Base-by-base conservation (phyloP, 2,113 vertebrate species). In the Galeopterus variegatus region DNA sequence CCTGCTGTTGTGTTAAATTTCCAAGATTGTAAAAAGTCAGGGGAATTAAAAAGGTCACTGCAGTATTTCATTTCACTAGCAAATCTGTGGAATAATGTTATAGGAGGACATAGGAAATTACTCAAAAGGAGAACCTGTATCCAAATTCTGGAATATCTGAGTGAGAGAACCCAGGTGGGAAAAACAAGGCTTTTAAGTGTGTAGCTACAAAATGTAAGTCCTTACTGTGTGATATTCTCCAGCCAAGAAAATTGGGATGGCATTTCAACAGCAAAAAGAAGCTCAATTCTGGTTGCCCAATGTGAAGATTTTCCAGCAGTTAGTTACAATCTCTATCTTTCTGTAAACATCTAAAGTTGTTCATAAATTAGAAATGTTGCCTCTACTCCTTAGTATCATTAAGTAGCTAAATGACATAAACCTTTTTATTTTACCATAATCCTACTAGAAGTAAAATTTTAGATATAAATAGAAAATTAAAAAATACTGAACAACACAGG, bases 1-100 rank as follows among this genome's bases (percentile, higher is more conserved):
- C 98, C 97, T 97, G 97, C 98, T 98, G 98, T 98, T 98, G 98
- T 98, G 98, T 97, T 98, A 98, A 98, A 98, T 99, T 99, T 98
- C 98, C 98, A 98, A 98, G 98, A 99, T 95, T 98, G 98, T 98
- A 98, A 98, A 98, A 99, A 99, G 98, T 98, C 98, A 96, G 92
- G 98, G 98, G 98, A 98, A 98, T 98, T 98, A 96, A 97, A 99
- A 99, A 99, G 98, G 98, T 99, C 98, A 98, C 88, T 92, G 98
- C 95, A 97, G 90, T 98, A 98, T 99, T 98, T 99, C 97, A 98
- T 98, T 98, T 98, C 98, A 97, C 96, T 91, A 97, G 98, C 97
- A 98, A 98, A 98, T 97, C 98, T 96, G 82, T 96, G 96, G 98
- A 98, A 98, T 98, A 97, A 98, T 97, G 97, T 98, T 98, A 92